A percentile compares a stretch with the other conserved stretches of the same genome.
Evolutionary conservation across 1,140 invertebrate species (phyloP).

Genomic region (Xylocopa sonorina): DNA sequence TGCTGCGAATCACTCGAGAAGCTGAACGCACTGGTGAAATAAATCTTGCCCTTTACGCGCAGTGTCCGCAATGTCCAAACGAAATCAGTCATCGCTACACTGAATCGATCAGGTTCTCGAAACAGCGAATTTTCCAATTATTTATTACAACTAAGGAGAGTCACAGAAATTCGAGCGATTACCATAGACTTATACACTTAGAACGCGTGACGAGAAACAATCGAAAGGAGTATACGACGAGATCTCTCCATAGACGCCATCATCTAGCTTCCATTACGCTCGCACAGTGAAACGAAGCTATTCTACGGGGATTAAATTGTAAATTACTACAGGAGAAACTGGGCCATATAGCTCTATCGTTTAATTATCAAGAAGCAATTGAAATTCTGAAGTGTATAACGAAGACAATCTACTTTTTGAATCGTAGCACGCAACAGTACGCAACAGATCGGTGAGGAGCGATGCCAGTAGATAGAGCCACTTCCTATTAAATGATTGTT

Average conservation of each 20-base stretch:
- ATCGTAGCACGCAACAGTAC: too few relatives aligned
- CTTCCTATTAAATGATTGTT: too few relatives aligned
- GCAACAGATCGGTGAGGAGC: too few relatives aligned
- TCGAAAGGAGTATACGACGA: neutral
- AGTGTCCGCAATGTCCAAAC: neutral
- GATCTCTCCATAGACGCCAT: neutral
- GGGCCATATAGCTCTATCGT: too few relatives aligned
- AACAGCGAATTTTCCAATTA: too few relatives aligned
- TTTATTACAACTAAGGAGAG: too few relatives aligned
- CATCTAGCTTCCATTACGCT: neutral
- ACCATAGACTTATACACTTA: neutral
- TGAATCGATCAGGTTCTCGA: too few relatives aligned
- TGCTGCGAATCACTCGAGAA: conserved; percentile 9
- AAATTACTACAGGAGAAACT: neutral
- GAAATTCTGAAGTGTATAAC: too few relatives aligned
- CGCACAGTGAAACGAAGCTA: neutral
- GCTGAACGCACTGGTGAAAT: neutral
- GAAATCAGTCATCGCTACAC: too few relatives aligned
- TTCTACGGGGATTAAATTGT: neutral
- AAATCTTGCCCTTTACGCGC: neutral
- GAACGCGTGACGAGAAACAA: neutral
- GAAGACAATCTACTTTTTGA: too few relatives aligned
- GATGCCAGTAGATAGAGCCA: too few relatives aligned
- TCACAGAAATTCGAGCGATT: neutral
- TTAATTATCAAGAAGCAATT: too few relatives aligned